Base-by-base conservation (phyloP, 2,888 invertebrate genomes). In the Dryobotodes eremita region DNA sequence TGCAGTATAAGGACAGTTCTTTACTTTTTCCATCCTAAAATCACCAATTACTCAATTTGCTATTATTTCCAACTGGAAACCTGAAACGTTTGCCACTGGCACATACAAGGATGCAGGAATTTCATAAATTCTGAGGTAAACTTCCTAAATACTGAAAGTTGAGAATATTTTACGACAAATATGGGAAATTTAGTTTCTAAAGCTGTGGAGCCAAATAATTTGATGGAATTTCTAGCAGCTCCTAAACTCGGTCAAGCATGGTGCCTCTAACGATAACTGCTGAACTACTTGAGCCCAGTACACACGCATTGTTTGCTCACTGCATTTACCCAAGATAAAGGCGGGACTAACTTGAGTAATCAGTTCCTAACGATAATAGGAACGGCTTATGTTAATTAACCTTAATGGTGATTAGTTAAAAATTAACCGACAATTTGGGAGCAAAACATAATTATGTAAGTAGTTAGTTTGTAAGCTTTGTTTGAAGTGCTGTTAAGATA, bases 271-370 rank as follows among this genome's bases (percentile, higher is more conserved):
- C 76, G 75, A 82, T 85, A 82, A 79, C 71, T 65, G 26, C 42
- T 15, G 4, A 74, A 68, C 53, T 69, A 20, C 31, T 53, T 64
- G 46, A 46, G 53, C 66, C 23, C 42, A 65, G 57, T 68, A 64
- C 20, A 55, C 20, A 50, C 23, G n/a, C 68, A 76, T 82, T 79
- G 85, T 75, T 82, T 71, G 36, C 59, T 64, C 23, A 71, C 71
- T 84, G 85, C 85, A 72, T 79, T 76, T 76, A 76, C 64, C 48
- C 46, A 17, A 77, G 85, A 85, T 85, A 82, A 82, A 62, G 77
- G 75, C 72, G 72, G 20, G 55, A 75, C 73, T 73, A 65, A 76
- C 68, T 74, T 0, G n/a, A 36, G 82, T 85, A 75, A 85, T 85
- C 75, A 74, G 65, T 61, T 26, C 20, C 55, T 71, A 77, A 80